Conservation (phyloP, 2,888 invertebrate species). For the Harpagoxenus sublaevis region DNA sequence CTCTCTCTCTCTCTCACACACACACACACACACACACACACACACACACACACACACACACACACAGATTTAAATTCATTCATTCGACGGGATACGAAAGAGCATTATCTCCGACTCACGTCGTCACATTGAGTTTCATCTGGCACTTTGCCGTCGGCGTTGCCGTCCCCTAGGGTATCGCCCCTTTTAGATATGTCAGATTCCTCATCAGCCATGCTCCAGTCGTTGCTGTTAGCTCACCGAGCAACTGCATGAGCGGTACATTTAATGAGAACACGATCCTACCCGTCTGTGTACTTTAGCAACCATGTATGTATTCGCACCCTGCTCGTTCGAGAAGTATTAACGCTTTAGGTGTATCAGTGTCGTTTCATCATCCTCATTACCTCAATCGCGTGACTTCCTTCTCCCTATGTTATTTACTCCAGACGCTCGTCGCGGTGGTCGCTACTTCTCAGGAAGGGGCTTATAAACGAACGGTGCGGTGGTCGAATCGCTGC, state of each 20-base stretch:
- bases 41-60: too few relatives aligned
- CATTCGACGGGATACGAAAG: neutral
- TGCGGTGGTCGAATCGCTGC: slow-evolving; percentile 21
- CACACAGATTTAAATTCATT: neutral
- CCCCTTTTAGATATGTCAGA: slow-evolving; percentile 3
- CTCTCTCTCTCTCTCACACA: neutral
- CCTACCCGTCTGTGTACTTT: neutral
- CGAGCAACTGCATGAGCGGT: slow-evolving; percentile 18
- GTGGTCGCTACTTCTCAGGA: slow-evolving; percentile 66
- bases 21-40: neutral
- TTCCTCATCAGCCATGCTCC: slow-evolving; percentile 36
- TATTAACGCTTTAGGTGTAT: slow-evolving; percentile 22
- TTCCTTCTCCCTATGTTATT: slow-evolving; percentile 60
- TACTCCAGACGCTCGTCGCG: slow-evolving; percentile 54
- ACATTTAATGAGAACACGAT: slow-evolving; percentile 30
- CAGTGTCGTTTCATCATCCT: slow-evolving; percentile 20
- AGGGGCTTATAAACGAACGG: slow-evolving; percentile 27
- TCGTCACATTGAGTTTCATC: slow-evolving; percentile 38
- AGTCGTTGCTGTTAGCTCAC: slow-evolving; percentile 11
- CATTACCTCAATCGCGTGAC: slow-evolving; percentile 31
- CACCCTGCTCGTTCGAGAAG: neutral
- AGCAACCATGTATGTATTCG: neutral
- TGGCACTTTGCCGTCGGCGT: neutral
- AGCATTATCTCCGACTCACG: slow-evolving; percentile 32
- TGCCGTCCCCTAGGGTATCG: neutral